Evolutionary conservation across 2,797 vertebrate genomes (phyloP).

Genomic region (Sebastes hubbsi): DNA sequence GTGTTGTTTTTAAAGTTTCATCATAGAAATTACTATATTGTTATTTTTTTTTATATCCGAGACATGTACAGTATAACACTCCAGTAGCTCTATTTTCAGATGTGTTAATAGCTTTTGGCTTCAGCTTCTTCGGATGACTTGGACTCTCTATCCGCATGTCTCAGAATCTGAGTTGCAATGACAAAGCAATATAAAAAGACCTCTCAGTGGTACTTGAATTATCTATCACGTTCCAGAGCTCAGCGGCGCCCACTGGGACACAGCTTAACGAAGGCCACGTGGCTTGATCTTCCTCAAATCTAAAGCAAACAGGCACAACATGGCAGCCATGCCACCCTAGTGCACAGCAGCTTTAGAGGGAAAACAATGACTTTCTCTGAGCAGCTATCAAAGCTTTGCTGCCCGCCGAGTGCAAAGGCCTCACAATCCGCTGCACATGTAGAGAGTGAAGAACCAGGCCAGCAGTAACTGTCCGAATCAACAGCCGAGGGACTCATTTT

Average conservation of each 20-base stretch:
- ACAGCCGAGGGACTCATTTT: neutral
- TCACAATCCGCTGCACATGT: slow-evolving; percentile 31
- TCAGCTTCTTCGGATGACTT: neutral
- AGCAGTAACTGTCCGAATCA: slow-evolving; percentile 7
- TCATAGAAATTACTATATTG: neutral
- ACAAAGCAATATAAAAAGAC: slow-evolving; percentile 13
- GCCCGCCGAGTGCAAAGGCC: slow-evolving; percentile 64
- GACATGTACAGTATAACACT: neutral
- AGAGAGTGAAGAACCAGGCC: slow-evolving; percentile 17
- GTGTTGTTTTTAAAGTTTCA: neutral
- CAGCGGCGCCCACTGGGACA: slow-evolving; percentile 9
- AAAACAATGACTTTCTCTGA: slow-evolving; percentile 69
- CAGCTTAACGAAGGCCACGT: slow-evolving; percentile 47
- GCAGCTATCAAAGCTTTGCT: slow-evolving; percentile 60
- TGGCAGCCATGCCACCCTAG: slow-evolving; percentile 36
- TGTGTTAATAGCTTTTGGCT: neutral
- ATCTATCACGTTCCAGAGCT: slow-evolving; percentile 6
- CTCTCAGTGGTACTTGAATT: neutral
- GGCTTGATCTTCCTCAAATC: slow-evolving; percentile 71
- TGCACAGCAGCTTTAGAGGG: slow-evolving; percentile 65
- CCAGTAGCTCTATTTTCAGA: neutral
- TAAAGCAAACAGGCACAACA: slow-evolving; percentile 75
- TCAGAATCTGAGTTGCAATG: neutral
- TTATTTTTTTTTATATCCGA: neutral
- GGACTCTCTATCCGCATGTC: neutral